These are phyloP conservation scores for Cheilinus undulatus DNA, from an alignment of 2,113 vertebrate genomes.

Conservation along the genomic window DNA sequence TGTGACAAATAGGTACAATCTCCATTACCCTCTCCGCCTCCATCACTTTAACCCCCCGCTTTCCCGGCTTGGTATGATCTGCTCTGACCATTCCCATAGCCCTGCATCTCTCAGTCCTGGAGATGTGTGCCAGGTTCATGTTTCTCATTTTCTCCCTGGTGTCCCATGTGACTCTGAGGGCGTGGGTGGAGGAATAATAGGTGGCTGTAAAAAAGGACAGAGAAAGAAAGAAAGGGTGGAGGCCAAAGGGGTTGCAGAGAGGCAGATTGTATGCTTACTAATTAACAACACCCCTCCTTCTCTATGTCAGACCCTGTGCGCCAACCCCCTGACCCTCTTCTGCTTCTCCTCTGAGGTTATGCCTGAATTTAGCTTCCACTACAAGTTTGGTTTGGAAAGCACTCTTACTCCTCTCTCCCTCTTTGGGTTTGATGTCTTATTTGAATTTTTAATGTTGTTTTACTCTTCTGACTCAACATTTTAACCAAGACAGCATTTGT, in stretches of 20 bases:
- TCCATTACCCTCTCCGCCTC: background rate
- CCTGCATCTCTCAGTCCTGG: slow-evolving; percentile 1
- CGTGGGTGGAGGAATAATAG: background rate
- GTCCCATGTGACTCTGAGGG: slow-evolving; percentile 31
- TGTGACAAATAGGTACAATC: background rate
- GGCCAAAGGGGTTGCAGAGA: background rate
- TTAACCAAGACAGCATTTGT: background rate
- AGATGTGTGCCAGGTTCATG: slow-evolving; percentile 32
- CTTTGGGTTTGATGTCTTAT: background rate
- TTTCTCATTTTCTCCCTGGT: slow-evolving; percentile 63
- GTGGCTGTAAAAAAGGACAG: background rate
- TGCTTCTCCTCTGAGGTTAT: background rate
- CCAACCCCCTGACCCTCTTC: background rate
- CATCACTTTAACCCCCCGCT: background rate
- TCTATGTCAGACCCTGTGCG: slow-evolving; percentile 1
- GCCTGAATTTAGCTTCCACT: background rate
- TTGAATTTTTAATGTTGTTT: background rate
- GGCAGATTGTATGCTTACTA: slow-evolving; percentile 22
- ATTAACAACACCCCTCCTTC: slow-evolving; percentile 13
- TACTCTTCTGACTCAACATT: slow-evolving; percentile 8
- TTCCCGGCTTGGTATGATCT: background rate
- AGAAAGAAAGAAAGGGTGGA: background rate
- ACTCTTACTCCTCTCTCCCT: background rate
- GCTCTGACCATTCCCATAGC: background rate
- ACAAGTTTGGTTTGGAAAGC: background rate